Evolutionary conservation across 2,113 vertebrate species (phyloP).

Genomic region (Condylura cristata): DNA sequence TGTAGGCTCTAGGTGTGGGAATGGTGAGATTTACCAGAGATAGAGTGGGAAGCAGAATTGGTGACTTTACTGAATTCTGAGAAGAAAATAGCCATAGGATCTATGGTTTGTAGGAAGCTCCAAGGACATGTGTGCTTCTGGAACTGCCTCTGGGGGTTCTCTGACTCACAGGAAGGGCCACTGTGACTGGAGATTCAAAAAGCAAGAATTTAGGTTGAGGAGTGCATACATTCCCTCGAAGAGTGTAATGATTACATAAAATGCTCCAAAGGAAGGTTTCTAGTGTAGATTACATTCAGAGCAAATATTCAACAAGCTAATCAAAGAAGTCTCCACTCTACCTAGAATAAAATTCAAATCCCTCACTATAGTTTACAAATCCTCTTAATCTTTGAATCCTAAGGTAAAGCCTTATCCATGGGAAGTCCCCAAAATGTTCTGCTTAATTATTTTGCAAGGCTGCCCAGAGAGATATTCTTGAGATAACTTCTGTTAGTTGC

Average conservation of each 20-base stretch:
- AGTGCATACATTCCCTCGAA: background rate
- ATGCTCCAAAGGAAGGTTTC: background rate
- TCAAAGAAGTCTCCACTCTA: background rate
- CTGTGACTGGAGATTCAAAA: background rate
- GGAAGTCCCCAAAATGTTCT: background rate
- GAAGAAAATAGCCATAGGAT: background rate
- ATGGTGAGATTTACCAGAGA: too few relatives aligned
- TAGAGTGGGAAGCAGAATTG: too few relatives aligned
- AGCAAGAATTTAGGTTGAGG: background rate
- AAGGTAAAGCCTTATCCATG: background rate
- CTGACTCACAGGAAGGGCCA: background rate
- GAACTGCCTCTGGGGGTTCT: background rate
- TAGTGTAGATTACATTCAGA: background rate
- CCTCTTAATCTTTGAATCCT: background rate
- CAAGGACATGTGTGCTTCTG: background rate
- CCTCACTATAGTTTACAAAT: background rate
- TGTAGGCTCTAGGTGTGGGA: too few relatives aligned
- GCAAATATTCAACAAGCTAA: background rate
- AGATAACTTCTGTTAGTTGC: background rate
- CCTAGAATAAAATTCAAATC: background rate
- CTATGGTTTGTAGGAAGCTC: background rate
- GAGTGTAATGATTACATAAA: background rate
- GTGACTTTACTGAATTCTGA: background rate
- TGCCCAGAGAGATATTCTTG: background rate
- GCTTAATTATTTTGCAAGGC: background rate